Evolutionary conservation across 2,888 invertebrate species (phyloP).

Genomic region (Notocelia uddmanniana): DNA sequence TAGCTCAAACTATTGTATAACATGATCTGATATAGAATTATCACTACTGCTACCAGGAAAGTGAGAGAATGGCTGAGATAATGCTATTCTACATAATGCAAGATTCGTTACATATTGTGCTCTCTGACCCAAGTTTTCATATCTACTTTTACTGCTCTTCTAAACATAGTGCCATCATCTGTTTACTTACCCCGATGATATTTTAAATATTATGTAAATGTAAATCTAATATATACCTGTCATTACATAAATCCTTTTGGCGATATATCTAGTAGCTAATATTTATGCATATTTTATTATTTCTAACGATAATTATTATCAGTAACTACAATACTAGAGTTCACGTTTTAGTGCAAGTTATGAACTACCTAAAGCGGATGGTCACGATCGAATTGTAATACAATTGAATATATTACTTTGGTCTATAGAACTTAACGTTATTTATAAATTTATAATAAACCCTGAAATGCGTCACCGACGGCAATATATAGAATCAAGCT

Average conservation of each 20-base stretch:
- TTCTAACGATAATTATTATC: neutral
- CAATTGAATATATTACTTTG: neutral
- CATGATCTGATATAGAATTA: neutral
- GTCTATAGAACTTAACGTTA: neutral
- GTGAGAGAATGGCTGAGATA: neutral
- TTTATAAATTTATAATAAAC: no score
- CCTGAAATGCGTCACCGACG: neutral
- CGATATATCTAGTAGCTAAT: neutral
- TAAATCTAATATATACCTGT: neutral
- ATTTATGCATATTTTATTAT: neutral
- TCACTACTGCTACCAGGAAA: neutral
- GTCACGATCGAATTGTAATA: neutral
- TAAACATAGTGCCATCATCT: slow-evolving; percentile 2
- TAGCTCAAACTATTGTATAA: neutral
- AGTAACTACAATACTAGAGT: neutral
- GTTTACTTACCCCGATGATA: neutral
- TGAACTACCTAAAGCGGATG: neutral
- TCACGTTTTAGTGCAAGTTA: no score
- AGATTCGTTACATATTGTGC: neutral
- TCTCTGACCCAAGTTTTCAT: slow-evolving; percentile 13
- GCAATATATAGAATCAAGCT: neutral
- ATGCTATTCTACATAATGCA: slow-evolving; percentile 4
- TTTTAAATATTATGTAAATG: neutral
- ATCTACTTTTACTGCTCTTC: slow-evolving; percentile 12
- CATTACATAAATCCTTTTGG: neutral